These are phyloP conservation scores for Elymnias hypermnestra DNA, from an alignment of 1,140 invertebrate species.

Conservation along the genomic window DNA sequence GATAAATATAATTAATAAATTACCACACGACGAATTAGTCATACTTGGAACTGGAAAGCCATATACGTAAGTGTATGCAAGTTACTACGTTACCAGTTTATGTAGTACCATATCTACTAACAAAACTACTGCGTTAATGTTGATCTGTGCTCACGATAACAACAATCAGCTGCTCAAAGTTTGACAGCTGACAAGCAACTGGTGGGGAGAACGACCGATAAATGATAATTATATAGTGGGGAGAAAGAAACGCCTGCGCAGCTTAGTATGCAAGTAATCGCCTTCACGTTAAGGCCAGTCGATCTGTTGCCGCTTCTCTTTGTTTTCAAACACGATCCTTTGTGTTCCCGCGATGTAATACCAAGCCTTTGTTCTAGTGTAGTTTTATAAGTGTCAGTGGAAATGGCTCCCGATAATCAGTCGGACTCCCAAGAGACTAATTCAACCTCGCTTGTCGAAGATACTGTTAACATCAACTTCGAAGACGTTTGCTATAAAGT, in stretches of 20 bases:
- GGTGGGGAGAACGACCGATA: conserved; percentile 65
- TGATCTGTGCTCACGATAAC: conserved; percentile 43
- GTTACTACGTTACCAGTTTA: too few species aligned
- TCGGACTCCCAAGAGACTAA: conserved; percentile 54
- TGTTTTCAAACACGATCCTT: conserved; percentile 56
- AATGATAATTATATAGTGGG: conserved; percentile 27
- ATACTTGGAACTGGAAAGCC: too few species aligned
- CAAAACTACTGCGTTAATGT: too few species aligned
- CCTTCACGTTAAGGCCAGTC: conserved; percentile 28
- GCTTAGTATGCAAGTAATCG: conserved; percentile 26
- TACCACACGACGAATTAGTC: too few species aligned
- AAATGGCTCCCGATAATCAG: conserved; percentile 49
- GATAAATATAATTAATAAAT: too few species aligned
- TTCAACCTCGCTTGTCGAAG: conserved; percentile 51
- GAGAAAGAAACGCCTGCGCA: conserved; percentile 25
- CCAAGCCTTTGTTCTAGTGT: conserved; percentile 38
- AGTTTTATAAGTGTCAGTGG: conserved; percentile 34
- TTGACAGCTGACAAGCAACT: conserved; percentile 26
- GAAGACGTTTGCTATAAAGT: conserved; percentile 53
- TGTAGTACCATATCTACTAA: too few species aligned
- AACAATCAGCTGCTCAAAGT: conserved; percentile 31
- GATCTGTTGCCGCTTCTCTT: conserved; percentile 30
- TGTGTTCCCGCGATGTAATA: conserved; percentile 51
- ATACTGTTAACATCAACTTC: conserved; percentile 58
- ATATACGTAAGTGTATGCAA: too few species aligned